Evolutionary conservation across 2,797 vertebrate species (phyloP).

Genomic region (Enoplosus armatus): DNA sequence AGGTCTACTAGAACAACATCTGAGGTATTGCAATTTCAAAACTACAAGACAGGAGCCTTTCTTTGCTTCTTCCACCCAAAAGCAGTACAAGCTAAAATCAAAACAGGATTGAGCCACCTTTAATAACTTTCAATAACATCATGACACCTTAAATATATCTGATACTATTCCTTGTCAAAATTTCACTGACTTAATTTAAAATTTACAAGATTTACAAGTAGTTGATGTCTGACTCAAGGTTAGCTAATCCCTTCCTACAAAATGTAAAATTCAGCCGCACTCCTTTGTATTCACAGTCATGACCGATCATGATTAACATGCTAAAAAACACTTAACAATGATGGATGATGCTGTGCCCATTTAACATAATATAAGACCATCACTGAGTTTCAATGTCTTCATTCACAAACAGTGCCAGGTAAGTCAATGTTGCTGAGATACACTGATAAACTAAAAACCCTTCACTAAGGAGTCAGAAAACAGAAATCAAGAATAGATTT

Average conservation of each 20-base stretch:
- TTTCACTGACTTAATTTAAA: slow-evolving; percentile 23
- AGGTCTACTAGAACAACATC: slow-evolving; percentile 38
- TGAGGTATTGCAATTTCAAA: slow-evolving; percentile 53
- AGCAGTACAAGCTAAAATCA: slow-evolving; percentile 6
- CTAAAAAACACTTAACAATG: slow-evolving; percentile 37
- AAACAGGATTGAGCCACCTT: slow-evolving; percentile 27
- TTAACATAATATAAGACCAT: slow-evolving; percentile 45
- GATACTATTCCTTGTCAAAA: slow-evolving; percentile 23
- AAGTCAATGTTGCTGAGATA: slow-evolving; percentile 21
- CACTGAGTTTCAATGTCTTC: slow-evolving; percentile 48
- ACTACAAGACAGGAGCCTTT: slow-evolving; percentile 23
- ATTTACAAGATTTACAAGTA: slow-evolving; percentile 23
- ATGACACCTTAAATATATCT: slow-evolving; percentile 15
- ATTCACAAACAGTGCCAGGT: slow-evolving; percentile 28
- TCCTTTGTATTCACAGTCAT: slow-evolving; percentile 47
- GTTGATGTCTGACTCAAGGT: slow-evolving; percentile 6
- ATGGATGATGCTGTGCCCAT: slow-evolving; percentile 48
- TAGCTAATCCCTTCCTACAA: not conserved
- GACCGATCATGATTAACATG: slow-evolving; percentile 46
- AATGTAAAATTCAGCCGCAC: slow-evolving; percentile 21
- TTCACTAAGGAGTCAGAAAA: slow-evolving; percentile 16
- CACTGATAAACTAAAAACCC: slow-evolving; percentile 19
- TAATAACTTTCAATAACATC: slow-evolving; percentile 35
- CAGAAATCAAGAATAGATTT: slow-evolving; percentile 12
- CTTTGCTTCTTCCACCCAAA: slow-evolving; percentile 10